A percentile compares a stretch with the other conserved stretches of the same genome.
Evolutionary conservation across 2,888 invertebrate genomes (phyloP).

Genomic region (Dynastes grantii): DNA sequence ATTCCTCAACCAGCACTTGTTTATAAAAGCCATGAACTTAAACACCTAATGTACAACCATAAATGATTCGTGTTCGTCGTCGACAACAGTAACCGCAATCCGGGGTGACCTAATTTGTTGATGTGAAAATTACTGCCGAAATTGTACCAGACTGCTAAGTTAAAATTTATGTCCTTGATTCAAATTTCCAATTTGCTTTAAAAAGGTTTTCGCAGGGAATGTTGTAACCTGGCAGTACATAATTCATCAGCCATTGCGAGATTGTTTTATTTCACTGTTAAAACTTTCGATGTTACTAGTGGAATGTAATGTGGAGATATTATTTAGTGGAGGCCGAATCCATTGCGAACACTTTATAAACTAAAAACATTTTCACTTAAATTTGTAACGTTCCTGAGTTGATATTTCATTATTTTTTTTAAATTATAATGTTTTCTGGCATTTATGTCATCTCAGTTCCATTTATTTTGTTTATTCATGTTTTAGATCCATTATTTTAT

Average conservation of each 20-base stretch:
- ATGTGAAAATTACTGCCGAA: constrained; percentile 31
- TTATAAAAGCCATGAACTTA: constrained; percentile 35
- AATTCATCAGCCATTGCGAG: not conserved
- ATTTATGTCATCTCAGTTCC: not conserved
- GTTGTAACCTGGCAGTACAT: not conserved
- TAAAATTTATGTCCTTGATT: constrained; percentile 18
- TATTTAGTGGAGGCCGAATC: constrained; percentile 26
- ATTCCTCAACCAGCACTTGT: not conserved
- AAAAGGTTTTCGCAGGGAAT: not conserved
- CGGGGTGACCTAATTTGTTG: constrained; percentile 25
- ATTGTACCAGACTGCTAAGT: not conserved
- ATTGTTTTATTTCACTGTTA: no score
- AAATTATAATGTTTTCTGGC: not conserved
- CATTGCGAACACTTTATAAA: constrained; percentile 22
- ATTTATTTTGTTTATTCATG: not conserved
- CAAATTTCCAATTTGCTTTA: not conserved
- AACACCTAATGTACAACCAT: not conserved
- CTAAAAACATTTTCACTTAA: not conserved
- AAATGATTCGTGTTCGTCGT: constrained; percentile 1
- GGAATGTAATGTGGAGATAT: not conserved
- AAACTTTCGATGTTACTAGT: no score
- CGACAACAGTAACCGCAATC: constrained; percentile 3
- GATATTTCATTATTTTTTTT: not conserved
- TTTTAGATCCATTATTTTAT: no score
- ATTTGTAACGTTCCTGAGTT: no score